phyloP scores from a whole-genome alignment of 2,888 invertebrate species.

The Gibbula magus region DNA sequence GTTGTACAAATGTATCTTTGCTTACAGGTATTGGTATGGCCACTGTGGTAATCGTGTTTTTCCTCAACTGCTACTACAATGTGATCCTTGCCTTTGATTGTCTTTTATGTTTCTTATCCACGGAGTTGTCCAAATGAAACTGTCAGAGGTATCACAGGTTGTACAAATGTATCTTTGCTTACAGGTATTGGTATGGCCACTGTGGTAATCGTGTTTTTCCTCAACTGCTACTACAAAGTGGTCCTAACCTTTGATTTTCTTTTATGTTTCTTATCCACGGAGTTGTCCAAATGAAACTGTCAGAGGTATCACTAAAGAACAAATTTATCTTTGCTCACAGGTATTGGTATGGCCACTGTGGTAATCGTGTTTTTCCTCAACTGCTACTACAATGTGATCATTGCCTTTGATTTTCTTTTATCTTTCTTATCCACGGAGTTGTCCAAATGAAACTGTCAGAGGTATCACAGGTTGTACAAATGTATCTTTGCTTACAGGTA shows the following conservation, averaged over 20 bases:
- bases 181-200: conserved; percentile 78
- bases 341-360: not conserved
- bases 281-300: too few species aligned
- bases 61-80: conserved; percentile 79
- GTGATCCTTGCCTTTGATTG: conserved; percentile 78
- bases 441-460: too few species aligned
- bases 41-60: conserved; percentile 77
- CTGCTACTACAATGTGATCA: too few species aligned
- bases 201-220: conserved; percentile 77
- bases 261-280: conserved; percentile 74
- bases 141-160: too few species aligned
- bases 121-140: too few species aligned
- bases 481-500: conserved; percentile 72
- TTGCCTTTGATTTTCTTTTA: too few species aligned
- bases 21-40: conserved; percentile 78
- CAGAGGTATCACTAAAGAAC: too few species aligned
- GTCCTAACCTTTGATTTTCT: conserved; percentile 77
- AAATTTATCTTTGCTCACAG: too few species aligned
- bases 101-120: too few species aligned
- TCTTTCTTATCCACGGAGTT: too few species aligned
- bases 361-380: not conserved
- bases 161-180: conserved; percentile 12
- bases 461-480: too few species aligned
- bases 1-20: too few species aligned
- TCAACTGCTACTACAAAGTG: conserved; percentile 79